These are phyloP conservation scores for Prunella strophiata DNA, from an alignment of 2,797 vertebrate species.

Conservation along the genomic window DNA sequence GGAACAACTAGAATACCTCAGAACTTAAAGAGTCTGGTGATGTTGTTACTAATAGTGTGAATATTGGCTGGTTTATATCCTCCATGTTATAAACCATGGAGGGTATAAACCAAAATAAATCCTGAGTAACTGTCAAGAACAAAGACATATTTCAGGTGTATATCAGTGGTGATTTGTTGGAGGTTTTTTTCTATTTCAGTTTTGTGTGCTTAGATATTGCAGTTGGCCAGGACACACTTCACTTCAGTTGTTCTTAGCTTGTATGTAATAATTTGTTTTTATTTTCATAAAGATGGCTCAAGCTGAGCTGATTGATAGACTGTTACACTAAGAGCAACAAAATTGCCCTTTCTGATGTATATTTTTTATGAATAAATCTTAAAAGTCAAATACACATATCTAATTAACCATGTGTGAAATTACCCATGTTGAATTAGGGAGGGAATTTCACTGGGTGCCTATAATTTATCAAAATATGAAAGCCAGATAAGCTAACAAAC, in stretches of 20 bases:
- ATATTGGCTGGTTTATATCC: neutral
- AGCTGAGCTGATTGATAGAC: neutral
- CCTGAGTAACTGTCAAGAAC: neutral
- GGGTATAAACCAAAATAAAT: neutral
- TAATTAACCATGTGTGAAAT: neutral
- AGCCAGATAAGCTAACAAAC: neutral
- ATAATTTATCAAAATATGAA: neutral
- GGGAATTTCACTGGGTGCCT: neutral
- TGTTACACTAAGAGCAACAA: neutral
- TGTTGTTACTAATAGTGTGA: neutral
- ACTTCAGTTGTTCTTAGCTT: neutral
- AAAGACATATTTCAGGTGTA: neutral
- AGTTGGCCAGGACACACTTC: neutral
- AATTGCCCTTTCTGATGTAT: neutral
- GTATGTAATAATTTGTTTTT: neutral
- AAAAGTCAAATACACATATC: neutral
- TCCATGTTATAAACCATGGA: neutral
- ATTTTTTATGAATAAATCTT: neutral
- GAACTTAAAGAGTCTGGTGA: neutral
- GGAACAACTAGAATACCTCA: neutral
- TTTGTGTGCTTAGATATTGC: neutral
- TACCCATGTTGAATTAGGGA: neutral
- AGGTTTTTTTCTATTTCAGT: neutral
- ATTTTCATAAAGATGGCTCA: neutral
- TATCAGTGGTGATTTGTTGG: neutral